Percentiles rank a stretch among this genome's conserved stretches.
Evolutionary conservation across 2,113 vertebrate genomes (phyloP).

Genomic region (Lichenostomus cassidix): DNA sequence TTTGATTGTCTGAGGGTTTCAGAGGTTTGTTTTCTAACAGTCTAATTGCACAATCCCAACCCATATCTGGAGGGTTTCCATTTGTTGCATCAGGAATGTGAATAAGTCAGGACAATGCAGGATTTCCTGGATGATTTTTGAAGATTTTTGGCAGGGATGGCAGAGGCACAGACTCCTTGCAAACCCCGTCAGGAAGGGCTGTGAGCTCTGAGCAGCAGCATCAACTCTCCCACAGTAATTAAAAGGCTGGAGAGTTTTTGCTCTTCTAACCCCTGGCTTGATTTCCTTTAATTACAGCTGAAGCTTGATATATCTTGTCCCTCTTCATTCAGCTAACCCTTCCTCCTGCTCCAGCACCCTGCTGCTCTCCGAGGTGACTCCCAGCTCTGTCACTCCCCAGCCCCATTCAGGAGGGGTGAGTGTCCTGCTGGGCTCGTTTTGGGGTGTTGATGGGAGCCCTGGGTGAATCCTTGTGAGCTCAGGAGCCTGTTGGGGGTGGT

Average conservation of each 20-base stretch:
- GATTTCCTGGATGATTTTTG: not conserved
- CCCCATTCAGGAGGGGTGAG: accelerated
- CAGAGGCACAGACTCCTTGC: not conserved
- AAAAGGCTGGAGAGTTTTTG: not conserved
- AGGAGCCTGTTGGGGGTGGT: accelerated
- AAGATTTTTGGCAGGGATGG: not conserved
- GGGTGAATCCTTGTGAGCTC: accelerated
- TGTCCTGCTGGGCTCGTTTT: not conserved
- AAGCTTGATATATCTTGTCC: not conserved
- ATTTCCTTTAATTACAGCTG: slow-evolving; percentile 23
- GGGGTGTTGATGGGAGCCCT: not conserved
- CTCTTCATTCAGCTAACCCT: not conserved
- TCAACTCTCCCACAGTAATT: not conserved
- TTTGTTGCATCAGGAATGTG: not conserved
- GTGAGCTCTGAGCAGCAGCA: accelerated
- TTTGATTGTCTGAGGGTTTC: not conserved
- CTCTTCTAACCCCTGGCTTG: not conserved
- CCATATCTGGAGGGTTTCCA: not conserved
- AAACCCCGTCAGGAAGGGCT: not conserved
- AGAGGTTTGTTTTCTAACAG: not conserved
- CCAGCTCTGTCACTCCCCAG: not conserved
- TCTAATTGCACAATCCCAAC: not conserved
- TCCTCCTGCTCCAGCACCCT: not conserved
- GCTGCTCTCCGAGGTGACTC: accelerated
- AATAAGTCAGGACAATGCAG: not conserved